These are phyloP conservation scores for Mizuhopecten yessoensis DNA, from an alignment of 1,140 invertebrate genomes.

Conservation along the genomic window DNA sequence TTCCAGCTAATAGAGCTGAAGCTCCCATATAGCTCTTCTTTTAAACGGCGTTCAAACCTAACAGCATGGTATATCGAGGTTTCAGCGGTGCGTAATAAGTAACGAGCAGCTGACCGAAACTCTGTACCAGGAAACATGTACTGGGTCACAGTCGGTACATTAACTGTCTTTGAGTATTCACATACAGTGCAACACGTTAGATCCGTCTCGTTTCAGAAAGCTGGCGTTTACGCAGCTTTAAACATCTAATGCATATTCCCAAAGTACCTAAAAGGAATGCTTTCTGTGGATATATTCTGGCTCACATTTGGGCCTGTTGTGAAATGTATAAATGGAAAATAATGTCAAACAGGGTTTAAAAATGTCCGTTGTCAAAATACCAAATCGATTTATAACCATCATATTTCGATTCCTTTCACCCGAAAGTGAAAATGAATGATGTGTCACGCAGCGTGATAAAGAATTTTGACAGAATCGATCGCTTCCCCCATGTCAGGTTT, in stretches of 20 bases:
- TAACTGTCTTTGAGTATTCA: no score
- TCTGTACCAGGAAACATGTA: not conserved
- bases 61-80: not conserved
- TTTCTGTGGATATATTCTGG: no score
- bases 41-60: no score
- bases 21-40: no score
- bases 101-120: not conserved
- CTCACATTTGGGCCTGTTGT: no score
- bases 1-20: not conserved
- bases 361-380: not conserved
- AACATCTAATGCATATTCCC: no score
- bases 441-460: not conserved
- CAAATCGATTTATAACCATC: not conserved
- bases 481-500: not conserved
- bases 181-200: no score
- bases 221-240: no score
- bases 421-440: not conserved
- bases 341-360: not conserved
- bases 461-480: not conserved
- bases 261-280: no score
- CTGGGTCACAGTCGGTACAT: not conserved
- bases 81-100: not conserved
- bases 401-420: constrained; percentile 5
- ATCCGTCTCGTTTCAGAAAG: no score
- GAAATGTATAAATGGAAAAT: not conserved